phyloP scores from a whole-genome alignment of 2,797 vertebrate genomes.

The Oreochromis grahami region DNA sequence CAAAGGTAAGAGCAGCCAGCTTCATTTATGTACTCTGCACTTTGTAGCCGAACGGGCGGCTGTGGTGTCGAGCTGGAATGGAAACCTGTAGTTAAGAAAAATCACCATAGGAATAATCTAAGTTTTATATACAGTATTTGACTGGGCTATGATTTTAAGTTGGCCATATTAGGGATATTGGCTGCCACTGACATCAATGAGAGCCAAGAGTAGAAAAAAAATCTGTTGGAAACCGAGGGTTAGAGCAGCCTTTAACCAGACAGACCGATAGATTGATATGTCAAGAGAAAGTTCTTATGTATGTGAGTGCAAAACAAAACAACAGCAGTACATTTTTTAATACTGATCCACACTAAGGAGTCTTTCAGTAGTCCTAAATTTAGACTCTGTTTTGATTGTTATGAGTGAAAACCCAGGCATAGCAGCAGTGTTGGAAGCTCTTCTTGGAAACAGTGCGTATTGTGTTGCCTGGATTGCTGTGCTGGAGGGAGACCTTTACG shows the following conservation, averaged over 20 bases:
- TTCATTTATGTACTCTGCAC: neutral
- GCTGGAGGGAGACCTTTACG: slow-evolving; percentile 35
- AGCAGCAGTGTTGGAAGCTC: slow-evolving; percentile 50
- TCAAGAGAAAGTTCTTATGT: neutral
- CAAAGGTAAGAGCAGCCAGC: slow-evolving; percentile 2
- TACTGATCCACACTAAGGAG: neutral
- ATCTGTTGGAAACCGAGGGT: neutral
- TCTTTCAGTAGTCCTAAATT: slow-evolving; percentile 15
- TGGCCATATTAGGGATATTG: neutral
- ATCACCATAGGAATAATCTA: neutral
- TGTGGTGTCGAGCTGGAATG: neutral
- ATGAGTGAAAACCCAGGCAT: slow-evolving; percentile 66
- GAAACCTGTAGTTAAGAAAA: neutral
- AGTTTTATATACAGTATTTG: neutral
- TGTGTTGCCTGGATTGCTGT: slow-evolving; percentile 65
- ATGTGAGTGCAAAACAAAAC: neutral
- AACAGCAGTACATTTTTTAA: neutral
- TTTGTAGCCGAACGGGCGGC: neutral
- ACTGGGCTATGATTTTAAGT: neutral
- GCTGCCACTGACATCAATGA: neutral
- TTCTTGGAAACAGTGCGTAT: slow-evolving; percentile 62
- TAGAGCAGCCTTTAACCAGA: neutral
- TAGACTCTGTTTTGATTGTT: slow-evolving; percentile 25
- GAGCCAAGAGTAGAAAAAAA: neutral
- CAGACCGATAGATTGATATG: neutral